Base-by-base conservation (phyloP, 2,113 vertebrate genomes). In the Morone chrysops region DNA sequence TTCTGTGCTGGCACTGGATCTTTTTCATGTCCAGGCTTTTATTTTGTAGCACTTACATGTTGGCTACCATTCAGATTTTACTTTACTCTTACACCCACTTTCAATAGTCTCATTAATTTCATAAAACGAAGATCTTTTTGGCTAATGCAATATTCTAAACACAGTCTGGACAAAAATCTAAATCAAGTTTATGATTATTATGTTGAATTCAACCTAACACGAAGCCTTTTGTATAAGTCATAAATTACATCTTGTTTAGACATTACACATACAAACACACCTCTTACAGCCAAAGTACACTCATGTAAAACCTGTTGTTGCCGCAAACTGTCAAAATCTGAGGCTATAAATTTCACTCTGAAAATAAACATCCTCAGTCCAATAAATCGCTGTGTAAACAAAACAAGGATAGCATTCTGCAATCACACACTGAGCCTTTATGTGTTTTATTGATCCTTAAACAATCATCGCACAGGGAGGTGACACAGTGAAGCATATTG, bases 391-490 rank as follows among this genome's bases (percentile, higher is more conserved):
- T 72, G 9, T 63, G 73, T 56, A 88, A 87, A 84, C 66, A 70
- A 59, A 84, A 73, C 60, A 10, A 51, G 78, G 78, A 48, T 51
- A 45, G 18, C 69, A 6, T 0, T 25, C 71, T 47, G 76, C 69
- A 63, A 22, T 65, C 63, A 31, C 70, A 80, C 81, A 11, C 66
- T 5, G 70, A 36, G 70, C 59, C 61, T 78, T 75, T 63, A 50
- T 70, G 75, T 66, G 69, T 81, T 87, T 82, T 84, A 89, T 87
- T 78, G 81, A 91, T 85, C 72, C 60, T 40, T 61, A 2, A 62
- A 72, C 63, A 82, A 66, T 70, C 63, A 68, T 62, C 68, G 50
- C 69, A 57, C 36, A 3, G 51, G 59, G 73, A 77, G 41, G 54
- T 38, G 38, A 76, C 22, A 38, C 78, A 12, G 14, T 25, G 48